Base-by-base conservation (phyloP, 2,113 vertebrate genomes). In the Ictidomys tridecemlineatus region DNA sequence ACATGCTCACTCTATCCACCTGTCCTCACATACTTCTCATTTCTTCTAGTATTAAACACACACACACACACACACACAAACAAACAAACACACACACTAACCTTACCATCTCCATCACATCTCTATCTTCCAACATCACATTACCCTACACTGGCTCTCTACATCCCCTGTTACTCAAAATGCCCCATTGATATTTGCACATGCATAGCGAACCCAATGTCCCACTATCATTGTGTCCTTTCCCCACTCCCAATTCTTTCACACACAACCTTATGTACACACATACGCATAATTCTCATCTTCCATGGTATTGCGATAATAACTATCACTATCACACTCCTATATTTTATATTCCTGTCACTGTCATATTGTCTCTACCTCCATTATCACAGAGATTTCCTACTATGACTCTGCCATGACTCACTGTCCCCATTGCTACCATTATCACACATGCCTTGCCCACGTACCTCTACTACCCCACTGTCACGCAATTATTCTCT, bases 291-390 rank as follows among this genome's bases (percentile, higher is more conserved):
- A 82, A 48, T 45, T 88, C 42, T 95, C n/a, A 91, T 79, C 24
- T 89, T 70, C 18, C n/a, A 93, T 18, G 91, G 39, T 93, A 86
- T 42, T 73, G 70, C 78, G 28, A 85, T 58, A 37, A 18, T 82
- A 87, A 80, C 48, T 78, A 82, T 28, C 26, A 74, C 37, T 93
- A 80, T 70, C 53, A 70, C 16, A 48, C 85, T 89, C 37, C 72
- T 26, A 82, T 77, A 30, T 93, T 87, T 39, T 91, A 26, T 93
- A 83, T 39, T 88, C 48, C 65, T 93, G 67, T 91, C 69, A 97
- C 67, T 94, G 37, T 96, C 70, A 80, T 34, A 92, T 30, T 85
- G 48, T 10, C 26, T 26, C 39, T 63, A 18, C 63, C 65, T 96
- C 92, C 58, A 70, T 89, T 85, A 85, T 63, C 51, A 65, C 80